Conservation (phyloP, 1,140 invertebrate species). For the Drosophila novamexicana region DNA sequence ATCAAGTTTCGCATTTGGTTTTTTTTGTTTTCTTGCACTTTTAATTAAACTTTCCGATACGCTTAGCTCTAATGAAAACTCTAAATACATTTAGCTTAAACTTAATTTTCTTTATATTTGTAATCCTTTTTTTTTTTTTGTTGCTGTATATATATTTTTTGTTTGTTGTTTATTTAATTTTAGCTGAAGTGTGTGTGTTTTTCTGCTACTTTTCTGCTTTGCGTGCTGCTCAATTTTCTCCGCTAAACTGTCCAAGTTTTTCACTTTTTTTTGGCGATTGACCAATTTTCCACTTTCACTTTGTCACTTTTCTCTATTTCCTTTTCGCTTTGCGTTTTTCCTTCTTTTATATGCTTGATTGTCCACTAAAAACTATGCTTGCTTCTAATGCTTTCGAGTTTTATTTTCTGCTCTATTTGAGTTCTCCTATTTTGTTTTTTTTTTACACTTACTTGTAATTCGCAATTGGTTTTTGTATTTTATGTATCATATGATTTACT, state of each 20-base stretch:
- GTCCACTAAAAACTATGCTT: conserved; percentile 81
- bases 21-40: conserved; percentile 26
- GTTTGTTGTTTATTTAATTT: conserved; percentile 4
- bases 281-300: conserved; percentile 24
- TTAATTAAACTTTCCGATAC: conserved; percentile 46
- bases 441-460: conserved; percentile 51
- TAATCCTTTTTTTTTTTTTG: conserved; percentile 5
- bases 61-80: conserved; percentile 77
- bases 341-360: conserved; percentile 67
- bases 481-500: not conserved
- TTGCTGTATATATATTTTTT: not conserved
- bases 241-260: conserved; percentile 3
- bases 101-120: conserved; percentile 44
- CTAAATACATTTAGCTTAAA: conserved; percentile 81
- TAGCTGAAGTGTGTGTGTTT: conserved; percentile 32
- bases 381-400: conserved; percentile 56
- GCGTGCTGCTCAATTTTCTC: conserved; percentile 19
- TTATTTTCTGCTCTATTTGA: conserved; percentile 46
- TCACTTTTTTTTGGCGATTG: conserved; percentile 26
- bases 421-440: conserved; percentile 19
- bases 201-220: conserved; percentile 22
- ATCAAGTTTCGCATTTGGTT: conserved; percentile 15
- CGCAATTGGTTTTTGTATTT: conserved; percentile 28
- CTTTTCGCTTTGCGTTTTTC: conserved; percentile 23
- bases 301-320: conserved; percentile 7